Conservation (phyloP, 2,113 vertebrate genomes). For the Phylloscopus trochiloides region DNA sequence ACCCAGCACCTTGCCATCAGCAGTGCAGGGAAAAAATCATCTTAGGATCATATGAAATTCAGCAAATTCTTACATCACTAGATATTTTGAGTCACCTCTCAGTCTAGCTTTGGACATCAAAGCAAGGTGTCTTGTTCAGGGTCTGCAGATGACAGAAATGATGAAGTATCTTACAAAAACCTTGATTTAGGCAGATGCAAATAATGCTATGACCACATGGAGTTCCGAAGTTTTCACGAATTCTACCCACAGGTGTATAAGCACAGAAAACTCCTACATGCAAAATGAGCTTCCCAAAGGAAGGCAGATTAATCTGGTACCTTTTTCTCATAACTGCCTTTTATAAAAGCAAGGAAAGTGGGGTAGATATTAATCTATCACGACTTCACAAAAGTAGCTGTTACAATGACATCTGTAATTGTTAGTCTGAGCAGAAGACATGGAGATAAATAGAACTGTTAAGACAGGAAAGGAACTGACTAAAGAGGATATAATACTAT, state of each 20-base stretch:
- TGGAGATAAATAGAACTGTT: slow-evolving; percentile 33
- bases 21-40: background rate
- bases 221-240: background rate
- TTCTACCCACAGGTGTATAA: background rate
- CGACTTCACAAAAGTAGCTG: slow-evolving; percentile 31
- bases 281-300: background rate
- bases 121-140: rapidly evolving
- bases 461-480: slow-evolving; percentile 33
- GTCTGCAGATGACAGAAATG: background rate
- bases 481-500: slow-evolving; percentile 21
- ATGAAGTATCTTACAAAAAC: background rate
- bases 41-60: background rate
- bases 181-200: background rate
- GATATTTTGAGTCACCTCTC: background rate
- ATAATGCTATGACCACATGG: background rate
- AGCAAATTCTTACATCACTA: background rate
- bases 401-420: slow-evolving; percentile 37
- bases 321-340: background rate
- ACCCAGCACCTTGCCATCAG: background rate
- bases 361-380: slow-evolving; percentile 26
- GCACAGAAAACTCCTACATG: background rate
- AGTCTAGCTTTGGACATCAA: background rate
- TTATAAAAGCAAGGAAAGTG: background rate
- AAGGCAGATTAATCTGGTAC: background rate
- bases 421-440: slow-evolving; percentile 22